Evolutionary conservation across 35 echinoderm and acorn worm species (phyloP).

Genomic region (Anneissia japonica): DNA sequence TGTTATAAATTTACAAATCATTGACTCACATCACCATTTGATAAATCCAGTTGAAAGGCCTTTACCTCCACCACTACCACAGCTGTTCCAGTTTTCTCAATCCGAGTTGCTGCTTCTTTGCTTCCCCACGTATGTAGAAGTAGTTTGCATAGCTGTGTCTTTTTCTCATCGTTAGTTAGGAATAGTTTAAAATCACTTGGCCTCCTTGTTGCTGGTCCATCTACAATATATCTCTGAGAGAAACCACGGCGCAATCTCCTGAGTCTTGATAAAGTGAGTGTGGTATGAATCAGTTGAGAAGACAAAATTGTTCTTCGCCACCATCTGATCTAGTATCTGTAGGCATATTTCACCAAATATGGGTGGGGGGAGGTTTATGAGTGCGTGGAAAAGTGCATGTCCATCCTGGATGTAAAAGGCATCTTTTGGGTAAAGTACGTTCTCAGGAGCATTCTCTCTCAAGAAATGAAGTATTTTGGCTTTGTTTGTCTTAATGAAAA

Average conservation of each 20-base stretch:
- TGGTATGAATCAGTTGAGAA: slow-evolving; percentile 57
- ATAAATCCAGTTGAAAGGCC: background rate
- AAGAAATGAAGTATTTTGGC: slow-evolving; percentile 43
- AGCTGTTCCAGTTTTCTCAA: slow-evolving; percentile 31
- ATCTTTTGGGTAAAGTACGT: slow-evolving; percentile 18
- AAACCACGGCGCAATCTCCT: slow-evolving; percentile 38
- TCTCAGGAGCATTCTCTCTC: slow-evolving; percentile 15
- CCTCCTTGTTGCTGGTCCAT: slow-evolving; percentile 27
- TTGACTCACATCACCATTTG: background rate
- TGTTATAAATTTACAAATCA: too few relatives aligned
- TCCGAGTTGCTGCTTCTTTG: background rate
- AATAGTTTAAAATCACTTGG: slow-evolving; percentile 49
- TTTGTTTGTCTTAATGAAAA: slow-evolving; percentile 54
- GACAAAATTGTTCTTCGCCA: slow-evolving; percentile 48
- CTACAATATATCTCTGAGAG: slow-evolving; percentile 20
- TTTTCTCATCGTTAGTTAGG: slow-evolving; percentile 41
- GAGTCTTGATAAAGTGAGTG: slow-evolving; percentile 22
- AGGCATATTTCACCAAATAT: slow-evolving; percentile 52
- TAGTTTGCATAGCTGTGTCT: slow-evolving; percentile 40
- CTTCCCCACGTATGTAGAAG: slow-evolving; percentile 44
- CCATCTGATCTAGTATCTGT: slow-evolving; percentile 41
- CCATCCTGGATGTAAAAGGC: slow-evolving; percentile 51
- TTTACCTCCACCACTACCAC: background rate
- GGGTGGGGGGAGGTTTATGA: slow-evolving; percentile 8
- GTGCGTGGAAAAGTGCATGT: slow-evolving; percentile 57